Percentiles rank a stretch among this genome's conserved stretches.
Conservation (phyloP, 1,140 invertebrate genomes). For the Spodoptera frugiperda region DNA sequence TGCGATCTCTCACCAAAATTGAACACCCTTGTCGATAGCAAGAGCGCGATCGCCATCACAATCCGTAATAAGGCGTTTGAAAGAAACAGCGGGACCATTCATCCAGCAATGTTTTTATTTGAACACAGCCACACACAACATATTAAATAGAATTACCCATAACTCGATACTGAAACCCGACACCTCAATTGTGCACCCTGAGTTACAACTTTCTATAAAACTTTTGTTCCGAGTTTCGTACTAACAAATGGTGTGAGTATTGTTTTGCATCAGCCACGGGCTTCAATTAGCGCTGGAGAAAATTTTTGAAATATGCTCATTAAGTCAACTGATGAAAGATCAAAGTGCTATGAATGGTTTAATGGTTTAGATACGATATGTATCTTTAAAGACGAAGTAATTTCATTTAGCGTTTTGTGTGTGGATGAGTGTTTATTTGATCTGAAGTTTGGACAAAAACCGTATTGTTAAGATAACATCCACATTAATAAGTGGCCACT, state of each 20-base stretch:
- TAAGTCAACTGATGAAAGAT: not conserved
- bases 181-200: constrained; percentile 61
- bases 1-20: not conserved
- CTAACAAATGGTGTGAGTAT: constrained; percentile 13
- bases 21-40: not conserved
- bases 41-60: constrained; percentile 46
- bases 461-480: too few relatives aligned
- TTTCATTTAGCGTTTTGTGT: too few relatives aligned
- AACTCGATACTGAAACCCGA: constrained; percentile 58
- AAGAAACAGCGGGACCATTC: constrained; percentile 76
- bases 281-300: not conserved
- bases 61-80: constrained; percentile 62
- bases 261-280: constrained; percentile 11
- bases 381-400: too few relatives aligned
- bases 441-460: too few relatives aligned
- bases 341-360: not conserved
- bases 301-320: not conserved
- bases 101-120: constrained; percentile 78
- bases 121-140: constrained; percentile 58
- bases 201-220: constrained; percentile 46
- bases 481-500: too few relatives aligned
- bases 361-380: too few relatives aligned
- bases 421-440: too few relatives aligned
- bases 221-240: constrained; percentile 1
- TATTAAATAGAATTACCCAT: constrained; percentile 56